These are phyloP conservation scores for Silurus asotus DNA, from an alignment of 2,113 vertebrate species.

Conservation along the genomic window DNA sequence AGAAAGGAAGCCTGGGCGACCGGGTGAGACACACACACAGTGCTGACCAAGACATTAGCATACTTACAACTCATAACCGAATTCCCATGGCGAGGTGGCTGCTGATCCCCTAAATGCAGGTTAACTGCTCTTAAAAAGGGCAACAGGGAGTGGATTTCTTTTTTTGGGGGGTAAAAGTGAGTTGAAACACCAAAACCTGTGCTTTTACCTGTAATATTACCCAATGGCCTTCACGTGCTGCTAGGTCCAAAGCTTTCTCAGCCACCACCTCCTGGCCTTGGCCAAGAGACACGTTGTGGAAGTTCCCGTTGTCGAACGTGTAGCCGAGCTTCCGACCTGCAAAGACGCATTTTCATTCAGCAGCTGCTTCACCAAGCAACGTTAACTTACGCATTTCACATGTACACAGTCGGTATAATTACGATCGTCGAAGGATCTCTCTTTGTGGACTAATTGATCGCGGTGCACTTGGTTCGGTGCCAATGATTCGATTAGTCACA, in stretches of 20 bases:
- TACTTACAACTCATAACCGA: conserved; percentile 7
- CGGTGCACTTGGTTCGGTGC: conserved; percentile 22
- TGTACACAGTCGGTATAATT: conserved; percentile 55
- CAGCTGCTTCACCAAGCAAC: neutral
- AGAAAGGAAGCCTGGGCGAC: conserved; percentile 36
- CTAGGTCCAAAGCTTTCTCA: conserved; percentile 82
- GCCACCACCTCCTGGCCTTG: conserved; percentile 93
- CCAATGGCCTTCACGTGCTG: conserved; percentile 89
- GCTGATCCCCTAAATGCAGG: conserved; percentile 22
- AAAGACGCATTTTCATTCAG: conserved; percentile 33
- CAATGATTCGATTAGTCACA: conserved; percentile 45
- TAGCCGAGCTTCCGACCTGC: conserved; percentile 89
- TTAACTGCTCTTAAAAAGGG: conserved; percentile 15
- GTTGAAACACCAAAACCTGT: neutral
- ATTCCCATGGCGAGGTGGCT: neutral
- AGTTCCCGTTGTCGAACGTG: conserved; percentile 87
- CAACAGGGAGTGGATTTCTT: neutral
- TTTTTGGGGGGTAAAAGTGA: neutral
- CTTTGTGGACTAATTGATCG: conserved; percentile 43
- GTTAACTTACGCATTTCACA: neutral
- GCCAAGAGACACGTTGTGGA: conserved; percentile 92
- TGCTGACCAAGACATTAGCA: conserved; percentile 2
- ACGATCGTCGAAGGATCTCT: conserved; percentile 74
- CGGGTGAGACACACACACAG: conserved; percentile 17
- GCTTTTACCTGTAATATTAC: conserved; percentile 89